These are phyloP conservation scores for Drosophila ohnishii DNA, from an alignment of 1,140 invertebrate species.

Conservation along the genomic window DNA sequence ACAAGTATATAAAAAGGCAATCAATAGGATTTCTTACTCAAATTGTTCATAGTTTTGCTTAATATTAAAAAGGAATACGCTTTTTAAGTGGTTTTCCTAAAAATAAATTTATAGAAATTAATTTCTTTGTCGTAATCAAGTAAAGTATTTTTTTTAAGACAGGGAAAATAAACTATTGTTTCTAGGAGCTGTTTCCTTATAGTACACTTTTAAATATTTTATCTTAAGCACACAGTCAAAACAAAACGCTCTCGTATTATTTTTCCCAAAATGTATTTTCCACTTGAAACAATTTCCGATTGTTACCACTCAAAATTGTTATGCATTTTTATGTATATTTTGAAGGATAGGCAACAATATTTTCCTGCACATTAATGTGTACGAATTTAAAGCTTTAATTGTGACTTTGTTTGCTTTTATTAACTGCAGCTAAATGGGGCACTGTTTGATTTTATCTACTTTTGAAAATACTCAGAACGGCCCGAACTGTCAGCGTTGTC, in stretches of 20 bases:
- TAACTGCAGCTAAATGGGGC: constrained; percentile 1
- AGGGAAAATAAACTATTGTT: no score
- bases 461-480: neutral
- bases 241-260: neutral
- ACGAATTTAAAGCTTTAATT: constrained; percentile 2
- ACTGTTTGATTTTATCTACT: neutral
- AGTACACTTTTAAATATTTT: neutral
- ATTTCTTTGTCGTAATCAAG: neutral
- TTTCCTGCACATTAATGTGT: constrained; percentile 2
- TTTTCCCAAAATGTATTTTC: neutral
- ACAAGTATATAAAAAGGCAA: neutral
- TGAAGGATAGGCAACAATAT: neutral
- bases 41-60: no score
- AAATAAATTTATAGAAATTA: neutral
- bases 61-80: no score
- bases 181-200: neutral
- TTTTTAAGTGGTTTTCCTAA: no score
- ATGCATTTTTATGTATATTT: constrained; percentile 20
- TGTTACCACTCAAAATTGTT: neutral
- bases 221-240: neutral
- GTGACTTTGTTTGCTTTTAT: constrained; percentile 19
- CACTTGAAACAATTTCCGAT: neutral
- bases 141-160: no score
- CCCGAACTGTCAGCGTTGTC: constrained; percentile 23
- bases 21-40: no score